phyloP scores from a whole-genome alignment of 2,797 vertebrate genomes.

The Tenualosa ilisha region DNA sequence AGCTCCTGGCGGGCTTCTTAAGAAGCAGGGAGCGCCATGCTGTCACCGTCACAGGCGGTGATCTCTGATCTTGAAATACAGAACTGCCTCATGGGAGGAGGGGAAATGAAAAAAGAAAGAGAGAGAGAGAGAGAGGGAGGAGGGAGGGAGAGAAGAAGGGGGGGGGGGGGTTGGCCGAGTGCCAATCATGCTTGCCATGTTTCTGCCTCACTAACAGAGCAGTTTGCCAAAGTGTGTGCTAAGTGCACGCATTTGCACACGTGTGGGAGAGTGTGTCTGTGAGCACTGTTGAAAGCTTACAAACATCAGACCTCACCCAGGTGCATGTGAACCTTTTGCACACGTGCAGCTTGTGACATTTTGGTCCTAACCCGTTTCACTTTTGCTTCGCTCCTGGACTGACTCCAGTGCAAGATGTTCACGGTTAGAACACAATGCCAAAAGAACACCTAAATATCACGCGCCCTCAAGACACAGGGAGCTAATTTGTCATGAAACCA shows the following conservation, averaged over 20 bases:
- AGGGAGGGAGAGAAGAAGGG: neutral
- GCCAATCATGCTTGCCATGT: neutral
- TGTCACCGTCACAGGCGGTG: constrained; percentile 18
- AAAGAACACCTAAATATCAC: neutral
- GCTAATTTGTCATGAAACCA: neutral
- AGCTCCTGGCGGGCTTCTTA: neutral
- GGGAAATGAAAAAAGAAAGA: neutral
- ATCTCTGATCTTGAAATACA: constrained; percentile 25
- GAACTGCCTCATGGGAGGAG: constrained; percentile 1
- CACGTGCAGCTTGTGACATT: neutral
- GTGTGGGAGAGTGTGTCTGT: neutral
- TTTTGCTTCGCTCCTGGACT: neutral
- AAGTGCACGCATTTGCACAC: neutral
- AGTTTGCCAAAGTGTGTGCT: neutral
- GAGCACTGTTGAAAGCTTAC: neutral
- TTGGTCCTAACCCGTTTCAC: neutral
- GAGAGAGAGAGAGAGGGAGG: neutral
- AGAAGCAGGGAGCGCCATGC: constrained; percentile 1
- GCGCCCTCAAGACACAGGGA: neutral
- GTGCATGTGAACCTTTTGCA: neutral
- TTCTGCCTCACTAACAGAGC: neutral
- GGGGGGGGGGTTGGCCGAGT: neutral
- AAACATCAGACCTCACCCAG: neutral
- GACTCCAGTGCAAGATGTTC: neutral
- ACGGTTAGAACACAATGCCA: neutral